Base-by-base conservation (phyloP, 1,140 invertebrate genomes). In the Drosophila trapezifrons region DNA sequence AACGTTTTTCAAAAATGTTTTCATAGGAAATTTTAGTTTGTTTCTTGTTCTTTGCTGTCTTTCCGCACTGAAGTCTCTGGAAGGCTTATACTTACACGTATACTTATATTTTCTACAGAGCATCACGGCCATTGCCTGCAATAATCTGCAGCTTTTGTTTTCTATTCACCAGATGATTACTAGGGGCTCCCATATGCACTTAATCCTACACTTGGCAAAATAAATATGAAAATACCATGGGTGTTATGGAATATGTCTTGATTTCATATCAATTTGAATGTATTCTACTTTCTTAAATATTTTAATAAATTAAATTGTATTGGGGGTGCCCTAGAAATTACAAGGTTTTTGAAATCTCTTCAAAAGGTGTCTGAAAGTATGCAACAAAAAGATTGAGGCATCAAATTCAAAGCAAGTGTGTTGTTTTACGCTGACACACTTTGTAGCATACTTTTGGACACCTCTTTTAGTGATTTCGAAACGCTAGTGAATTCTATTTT, bases 101-200 rank as follows among this genome's bases (percentile, higher is more conserved):
- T n/a, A n/a, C n/a, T n/a, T n/a, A n/a, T n/a, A n/a, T 35, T 27
- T 52, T 51, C 20, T 3, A 10, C 13, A 35, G 18, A 13, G 20
- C n/a, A 35, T 15, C 10, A 40, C 15, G 20, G 17, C 8, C 38
- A 29, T 27, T 40, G 22, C 45, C 8, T 32, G 58, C 59, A 52
- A 65, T 65, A 69, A 52, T 65, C 65, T 32, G 37, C 35, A 43
- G 63, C 63, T 45, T 69, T 66, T 52, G 62, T 69, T 54, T 66
- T 43, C 56, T 59, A 22, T 45, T 65, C 40, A 59, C 18, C n/a
- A 7, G 46, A 66, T 25, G 58, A 62, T 54, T 66, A 66, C 65
- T 29, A 10, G 13, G 29, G 46, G 9, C 45, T 67, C 37, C 37
- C 62, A 66, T 45, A 66, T 52, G 65, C 62, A 66, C 38, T 38